Evolutionary conservation across 2,888 invertebrate species (phyloP), one percentile per base, ranked within the genome.

Genomic region (Mesorhabditis spiculigera): DNA sequence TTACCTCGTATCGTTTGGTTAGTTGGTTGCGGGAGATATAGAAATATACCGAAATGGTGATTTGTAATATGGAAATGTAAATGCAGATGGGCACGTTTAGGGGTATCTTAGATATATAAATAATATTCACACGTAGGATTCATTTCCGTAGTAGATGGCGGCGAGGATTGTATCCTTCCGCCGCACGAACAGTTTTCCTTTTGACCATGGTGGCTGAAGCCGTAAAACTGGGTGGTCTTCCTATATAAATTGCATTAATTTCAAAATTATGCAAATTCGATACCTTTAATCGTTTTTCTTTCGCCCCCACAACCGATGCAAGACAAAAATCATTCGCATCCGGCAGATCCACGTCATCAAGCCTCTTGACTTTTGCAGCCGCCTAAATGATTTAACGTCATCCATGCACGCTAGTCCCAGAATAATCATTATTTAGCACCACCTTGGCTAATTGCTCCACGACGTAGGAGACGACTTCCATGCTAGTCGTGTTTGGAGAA

Each of bases 181-280:
- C 67, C 95, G 89, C 4, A 97, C 95, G 87, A 93, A 95, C 73
- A 97, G 88, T 71, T 94, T 90, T 0, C 96, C 96, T 86, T 93
- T 93, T 75, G 93, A 91, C 79, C 79, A 79, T 5, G 81, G 82
- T 87, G 94, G 94, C 86, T 95, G 95, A 69, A 97, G 89, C 81
- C 93, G 92, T 41, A 97, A 89, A 0, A 95, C 94, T 82, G 93
- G 92, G 86, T 95, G 96, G 86, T 96, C 95, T 85, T 96, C 95
- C 4, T 28, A 28, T 28, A 28, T 28, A 3, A 28, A 28, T 28
- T 28, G 28, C 28, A 95, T 89, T 5, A 13, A 50, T 10, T 50
- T 10, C 8, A 3, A 8, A 50, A 13, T 10, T 13, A 8, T 28
- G 28, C 28, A 28, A 28, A 28, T 28, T 28, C 28, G 28, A 28